phyloP scores from a whole-genome alignment of 2,888 invertebrate genomes.

The Clivina fossor region DNA sequence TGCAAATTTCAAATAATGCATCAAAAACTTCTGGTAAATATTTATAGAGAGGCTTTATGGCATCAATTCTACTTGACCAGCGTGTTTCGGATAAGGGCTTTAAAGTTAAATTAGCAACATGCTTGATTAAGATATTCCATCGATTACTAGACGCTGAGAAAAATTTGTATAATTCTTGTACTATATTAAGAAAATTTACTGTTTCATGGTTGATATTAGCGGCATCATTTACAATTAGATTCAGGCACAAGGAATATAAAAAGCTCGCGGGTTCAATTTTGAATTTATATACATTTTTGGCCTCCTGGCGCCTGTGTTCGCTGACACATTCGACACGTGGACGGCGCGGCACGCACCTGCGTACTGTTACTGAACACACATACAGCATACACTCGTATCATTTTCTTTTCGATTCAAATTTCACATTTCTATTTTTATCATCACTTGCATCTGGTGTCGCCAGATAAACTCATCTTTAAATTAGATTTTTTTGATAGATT shows the following conservation, averaged over 20 bases:
- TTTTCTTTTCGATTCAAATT: too few relatives aligned
- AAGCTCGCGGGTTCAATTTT: slow-evolving; percentile 39
- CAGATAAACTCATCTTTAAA: too few relatives aligned
- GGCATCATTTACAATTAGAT: slow-evolving; percentile 43
- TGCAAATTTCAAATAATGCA: slow-evolving; percentile 33
- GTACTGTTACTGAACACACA: too few relatives aligned
- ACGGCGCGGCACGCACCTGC: too few relatives aligned
- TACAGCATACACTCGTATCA: too few relatives aligned
- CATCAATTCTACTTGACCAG: slow-evolving; percentile 38
- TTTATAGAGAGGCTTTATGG: slow-evolving; percentile 35
- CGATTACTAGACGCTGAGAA: too few relatives aligned
- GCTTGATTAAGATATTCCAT: slow-evolving; percentile 36
- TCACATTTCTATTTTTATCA: too few relatives aligned
- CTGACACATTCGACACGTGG: too few relatives aligned
- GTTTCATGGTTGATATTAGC: slow-evolving; percentile 36
- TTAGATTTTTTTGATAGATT: too few relatives aligned
- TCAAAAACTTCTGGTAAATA: slow-evolving; percentile 37
- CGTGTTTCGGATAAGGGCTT: slow-evolving; percentile 38
- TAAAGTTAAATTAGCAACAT: slow-evolving; percentile 36
- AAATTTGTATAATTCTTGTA: slow-evolving; percentile 42
- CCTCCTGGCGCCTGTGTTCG: too few relatives aligned
- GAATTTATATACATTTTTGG: too few relatives aligned
- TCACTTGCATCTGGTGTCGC: too few relatives aligned
- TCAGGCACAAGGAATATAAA: slow-evolving; percentile 43
- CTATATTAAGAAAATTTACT: slow-evolving; percentile 38